A percentile compares a stretch with the other conserved stretches of the same genome.
Evolutionary conservation across 2,888 invertebrate species (phyloP).

Genomic region (Odontomyia ornata): DNA sequence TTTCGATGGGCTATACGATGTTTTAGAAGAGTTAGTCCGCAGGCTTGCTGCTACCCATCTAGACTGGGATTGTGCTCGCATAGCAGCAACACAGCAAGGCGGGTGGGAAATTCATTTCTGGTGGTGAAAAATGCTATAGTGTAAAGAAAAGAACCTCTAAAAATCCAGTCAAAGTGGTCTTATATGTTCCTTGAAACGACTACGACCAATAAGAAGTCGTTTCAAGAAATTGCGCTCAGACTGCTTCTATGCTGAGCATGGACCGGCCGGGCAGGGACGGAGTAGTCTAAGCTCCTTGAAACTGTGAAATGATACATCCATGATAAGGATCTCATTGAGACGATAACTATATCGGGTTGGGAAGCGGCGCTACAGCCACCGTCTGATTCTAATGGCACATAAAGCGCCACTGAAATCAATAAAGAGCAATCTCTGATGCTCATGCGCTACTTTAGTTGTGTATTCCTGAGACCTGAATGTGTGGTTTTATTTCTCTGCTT

Average conservation of each 20-base stretch:
- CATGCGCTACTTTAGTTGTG: slow-evolving; percentile 51
- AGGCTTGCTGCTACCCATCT: slow-evolving; percentile 7
- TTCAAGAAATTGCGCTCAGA: slow-evolving; percentile 51
- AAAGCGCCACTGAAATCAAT: slow-evolving; percentile 54
- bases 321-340: slow-evolving; percentile 51
- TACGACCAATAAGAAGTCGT: slow-evolving; percentile 58
- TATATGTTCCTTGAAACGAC: slow-evolving; percentile 51
- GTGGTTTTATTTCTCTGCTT: slow-evolving; percentile 50
- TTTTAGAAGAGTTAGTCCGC: not conserved
- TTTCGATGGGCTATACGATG: slow-evolving; percentile 22
- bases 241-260: slow-evolving; percentile 43
- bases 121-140: slow-evolving; percentile 37
- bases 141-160: slow-evolving; percentile 47
- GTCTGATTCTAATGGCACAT: slow-evolving; percentile 51
- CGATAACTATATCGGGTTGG: slow-evolving; percentile 45
- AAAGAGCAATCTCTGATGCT: slow-evolving; percentile 53
- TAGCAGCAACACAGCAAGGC: not conserved
- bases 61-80: not conserved
- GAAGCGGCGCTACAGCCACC: slow-evolving; percentile 41
- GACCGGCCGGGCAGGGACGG: slow-evolving; percentile 10
- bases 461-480: slow-evolving; percentile 36
- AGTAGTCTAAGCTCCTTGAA: slow-evolving; percentile 47
- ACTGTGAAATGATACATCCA: slow-evolving; percentile 50
- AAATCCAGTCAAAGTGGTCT: slow-evolving; percentile 50
- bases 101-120: slow-evolving; percentile 31